These are phyloP conservation scores for Oxystoma pomonae DNA, from an alignment of 2,888 invertebrate genomes.

Conservation along the genomic window DNA sequence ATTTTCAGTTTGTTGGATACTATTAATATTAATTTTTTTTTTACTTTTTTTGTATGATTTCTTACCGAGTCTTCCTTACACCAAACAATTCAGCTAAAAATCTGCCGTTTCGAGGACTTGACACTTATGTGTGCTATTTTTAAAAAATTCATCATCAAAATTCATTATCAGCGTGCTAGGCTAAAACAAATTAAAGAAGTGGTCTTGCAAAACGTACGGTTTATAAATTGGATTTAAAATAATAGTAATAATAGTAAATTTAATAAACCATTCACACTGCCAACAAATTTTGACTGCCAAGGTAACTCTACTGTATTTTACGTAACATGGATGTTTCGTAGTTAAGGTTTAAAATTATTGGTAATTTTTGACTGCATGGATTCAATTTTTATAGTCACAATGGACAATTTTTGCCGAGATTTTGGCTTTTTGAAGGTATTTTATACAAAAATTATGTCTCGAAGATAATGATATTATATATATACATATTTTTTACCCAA, in stretches of 20 bases:
- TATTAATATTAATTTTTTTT: too few relatives aligned
- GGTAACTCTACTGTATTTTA: conserved; percentile 33
- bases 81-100: too few relatives aligned
- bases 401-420: background rate
- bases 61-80: too few relatives aligned
- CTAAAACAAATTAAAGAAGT: background rate
- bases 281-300: conserved; percentile 47
- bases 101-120: too few relatives aligned
- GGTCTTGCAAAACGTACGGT: background rate
- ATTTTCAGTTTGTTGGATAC: too few relatives aligned
- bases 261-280: conserved; percentile 42
- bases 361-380: conserved; percentile 36
- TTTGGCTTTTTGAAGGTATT: background rate
- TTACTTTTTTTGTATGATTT: too few relatives aligned
- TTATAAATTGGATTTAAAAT: background rate
- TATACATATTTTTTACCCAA: background rate
- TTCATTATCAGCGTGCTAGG: too few relatives aligned
- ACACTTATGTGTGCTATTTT: too few relatives aligned
- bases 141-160: too few relatives aligned
- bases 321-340: conserved; percentile 31
- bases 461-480: background rate
- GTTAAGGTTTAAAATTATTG: conserved; percentile 26
- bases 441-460: background rate
- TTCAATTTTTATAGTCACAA: conserved; percentile 17
- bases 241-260: background rate